A percentile compares a stretch with the other conserved stretches of the same genome.
These are phyloP conservation scores for Neolamprologus falcicula DNA, from an alignment of 2,113 vertebrate species.

Conservation along the genomic window DNA sequence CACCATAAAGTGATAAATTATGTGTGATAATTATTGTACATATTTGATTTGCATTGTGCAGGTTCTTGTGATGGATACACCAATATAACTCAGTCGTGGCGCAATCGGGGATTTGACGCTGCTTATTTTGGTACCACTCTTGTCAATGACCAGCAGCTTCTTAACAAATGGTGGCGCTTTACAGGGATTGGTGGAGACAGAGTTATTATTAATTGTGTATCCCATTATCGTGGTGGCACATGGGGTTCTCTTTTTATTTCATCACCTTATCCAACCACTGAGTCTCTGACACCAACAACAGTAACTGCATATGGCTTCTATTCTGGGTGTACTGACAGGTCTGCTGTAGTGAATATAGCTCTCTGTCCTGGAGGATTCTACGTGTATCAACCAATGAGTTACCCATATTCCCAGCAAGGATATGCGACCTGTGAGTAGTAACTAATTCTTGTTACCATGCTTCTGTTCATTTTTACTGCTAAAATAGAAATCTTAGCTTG, in stretches of 20 bases:
- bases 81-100: slow-evolving; percentile 29
- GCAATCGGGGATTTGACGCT: background rate
- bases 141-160: rapidly evolving
- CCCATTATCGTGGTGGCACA: rapidly evolving
- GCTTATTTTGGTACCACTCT: rapidly evolving
- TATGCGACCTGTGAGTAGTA: slow-evolving; percentile 29
- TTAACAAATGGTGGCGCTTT: slow-evolving; percentile 34
- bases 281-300: background rate
- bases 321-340: rapidly evolving
- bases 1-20: background rate
- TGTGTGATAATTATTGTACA: background rate
- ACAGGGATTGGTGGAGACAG: slow-evolving; percentile 43
- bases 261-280: background rate
- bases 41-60: background rate
- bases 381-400: background rate
- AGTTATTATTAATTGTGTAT: rapidly evolving
- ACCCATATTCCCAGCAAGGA: rapidly evolving
- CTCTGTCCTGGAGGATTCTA: slow-evolving; percentile 44
- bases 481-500: slow-evolving; percentile 24
- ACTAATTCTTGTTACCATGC: background rate
- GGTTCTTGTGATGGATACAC: slow-evolving; percentile 18
- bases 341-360: rapidly evolving
- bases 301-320: background rate
- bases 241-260: rapidly evolving
- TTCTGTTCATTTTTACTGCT: background rate